A percentile compares a stretch with the other conserved stretches of the same genome.
Evolutionary conservation across 2,113 vertebrate genomes (phyloP).

Genomic region (Malaclemys terrapin): DNA sequence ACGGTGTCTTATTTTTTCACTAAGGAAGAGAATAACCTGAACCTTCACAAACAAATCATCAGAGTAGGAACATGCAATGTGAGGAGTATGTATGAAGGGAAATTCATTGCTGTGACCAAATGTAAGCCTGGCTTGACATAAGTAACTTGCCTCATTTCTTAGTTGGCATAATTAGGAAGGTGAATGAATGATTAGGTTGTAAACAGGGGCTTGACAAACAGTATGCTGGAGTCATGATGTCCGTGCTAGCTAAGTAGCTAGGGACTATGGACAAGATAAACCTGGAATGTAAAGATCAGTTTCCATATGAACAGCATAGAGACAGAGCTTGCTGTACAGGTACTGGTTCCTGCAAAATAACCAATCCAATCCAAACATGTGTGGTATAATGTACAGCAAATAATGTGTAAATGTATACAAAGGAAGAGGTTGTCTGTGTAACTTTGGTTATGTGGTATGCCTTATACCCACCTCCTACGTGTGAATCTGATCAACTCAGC

Average conservation of each 20-base stretch:
- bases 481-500: not conserved
- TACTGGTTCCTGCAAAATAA: too few species aligned
- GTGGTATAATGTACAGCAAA: not conserved
- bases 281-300: too few species aligned
- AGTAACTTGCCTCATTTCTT: not conserved
- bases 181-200: not conserved
- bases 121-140: not conserved
- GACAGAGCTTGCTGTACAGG: too few species aligned
- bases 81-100: not conserved
- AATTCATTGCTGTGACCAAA: not conserved
- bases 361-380: not conserved
- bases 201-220: not conserved
- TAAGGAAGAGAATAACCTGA: not conserved
- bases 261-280: not conserved
- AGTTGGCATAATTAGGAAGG: not conserved
- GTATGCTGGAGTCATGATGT: not conserved
- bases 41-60: not conserved
- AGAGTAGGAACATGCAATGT: not conserved
- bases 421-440: not conserved
- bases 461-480: not conserved
- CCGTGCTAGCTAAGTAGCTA: not conserved
- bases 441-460: not conserved
- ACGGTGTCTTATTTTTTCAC: not conserved
- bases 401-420: not conserved
- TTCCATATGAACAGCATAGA: too few species aligned